Conservation (phyloP, 2,113 vertebrate genomes). For the Arizona elegans region DNA sequence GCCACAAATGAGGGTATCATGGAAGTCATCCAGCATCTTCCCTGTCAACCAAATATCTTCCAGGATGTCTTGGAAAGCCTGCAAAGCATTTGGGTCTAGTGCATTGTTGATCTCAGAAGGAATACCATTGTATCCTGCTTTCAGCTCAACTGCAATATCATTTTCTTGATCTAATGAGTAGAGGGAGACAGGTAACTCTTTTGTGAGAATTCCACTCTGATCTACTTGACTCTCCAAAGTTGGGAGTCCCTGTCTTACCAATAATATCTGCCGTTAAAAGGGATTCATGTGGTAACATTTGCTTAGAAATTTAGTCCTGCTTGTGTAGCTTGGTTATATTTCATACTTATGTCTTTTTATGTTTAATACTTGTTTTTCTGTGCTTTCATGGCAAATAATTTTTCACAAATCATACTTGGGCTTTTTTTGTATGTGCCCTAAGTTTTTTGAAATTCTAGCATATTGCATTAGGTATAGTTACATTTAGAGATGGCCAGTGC, state of each 20-base stretch:
- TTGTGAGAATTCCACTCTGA: neutral
- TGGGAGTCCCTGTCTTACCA: neutral
- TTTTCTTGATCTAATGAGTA: neutral
- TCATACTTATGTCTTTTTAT: neutral
- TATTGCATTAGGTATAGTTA: neutral
- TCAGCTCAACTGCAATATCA: neutral
- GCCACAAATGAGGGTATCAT: neutral
- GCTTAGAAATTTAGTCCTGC: no score
- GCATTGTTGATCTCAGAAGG: neutral
- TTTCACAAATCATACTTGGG: neutral
- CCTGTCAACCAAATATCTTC: neutral
- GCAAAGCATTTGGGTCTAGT: neutral
- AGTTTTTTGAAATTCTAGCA: neutral
- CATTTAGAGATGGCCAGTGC: neutral
- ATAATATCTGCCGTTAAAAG: neutral
- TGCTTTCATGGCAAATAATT: neutral
- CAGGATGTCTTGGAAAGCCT: neutral
- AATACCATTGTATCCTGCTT: neutral
- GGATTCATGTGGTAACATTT: neutral
- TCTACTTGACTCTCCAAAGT: neutral
- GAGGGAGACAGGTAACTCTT: neutral
- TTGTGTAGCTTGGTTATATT: neutral
- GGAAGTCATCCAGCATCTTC: neutral
- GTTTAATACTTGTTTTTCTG: neutral
- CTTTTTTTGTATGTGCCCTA: neutral